Evolutionary conservation across 1,140 invertebrate species (phyloP), one percentile per base, ranked within the genome.

Genomic region (Drosophila ficusphila): DNA sequence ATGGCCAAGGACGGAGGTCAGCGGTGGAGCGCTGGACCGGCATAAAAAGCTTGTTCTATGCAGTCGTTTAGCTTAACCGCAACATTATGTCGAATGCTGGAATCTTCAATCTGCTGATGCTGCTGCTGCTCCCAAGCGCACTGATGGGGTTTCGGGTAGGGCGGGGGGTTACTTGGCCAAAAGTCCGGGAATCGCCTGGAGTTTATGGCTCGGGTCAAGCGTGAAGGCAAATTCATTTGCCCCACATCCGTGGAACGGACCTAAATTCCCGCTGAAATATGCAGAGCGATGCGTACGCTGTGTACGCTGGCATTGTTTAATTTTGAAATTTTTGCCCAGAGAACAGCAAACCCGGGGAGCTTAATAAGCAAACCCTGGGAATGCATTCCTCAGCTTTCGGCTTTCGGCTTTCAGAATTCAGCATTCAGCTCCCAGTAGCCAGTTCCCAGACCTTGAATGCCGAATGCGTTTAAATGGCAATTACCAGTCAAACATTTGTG

Each of bases 1-100:
- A 27, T 19, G 44, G 33, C 23, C 11, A 19, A 27, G 25, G 34
- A 34, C 42, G 48, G 52, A 64, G 64, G 46, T 67, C 79, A 82
- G 70, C 29, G 61, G 54, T 52, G 52, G 36, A 29, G 56, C 56
- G 53, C 39, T 70, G 72, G 69, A 42, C 52, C 54, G 78, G 82
- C 81, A 88, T 86, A 86, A 86, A 86, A 86, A 88, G 82, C 82
- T 62, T 86, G 82, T 82, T 82, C 82, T 82, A 88, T 88, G 82
- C 82, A 88, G 82, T 86, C 82, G 77, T 86, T 86, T 86, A 88
- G 82, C 57, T 71, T 74, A 78, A 88, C 82, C 82, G 79, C 82
- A 88, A 88, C 82, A 88, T 88, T 88, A 88, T 88, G 82, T 82
- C 82, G 78, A 88, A 88, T 88, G 68, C 78, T 76, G 74, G 82